These are phyloP conservation scores for Sparus aurata DNA, from an alignment of 2,797 vertebrate genomes.

Conservation along the genomic window DNA sequence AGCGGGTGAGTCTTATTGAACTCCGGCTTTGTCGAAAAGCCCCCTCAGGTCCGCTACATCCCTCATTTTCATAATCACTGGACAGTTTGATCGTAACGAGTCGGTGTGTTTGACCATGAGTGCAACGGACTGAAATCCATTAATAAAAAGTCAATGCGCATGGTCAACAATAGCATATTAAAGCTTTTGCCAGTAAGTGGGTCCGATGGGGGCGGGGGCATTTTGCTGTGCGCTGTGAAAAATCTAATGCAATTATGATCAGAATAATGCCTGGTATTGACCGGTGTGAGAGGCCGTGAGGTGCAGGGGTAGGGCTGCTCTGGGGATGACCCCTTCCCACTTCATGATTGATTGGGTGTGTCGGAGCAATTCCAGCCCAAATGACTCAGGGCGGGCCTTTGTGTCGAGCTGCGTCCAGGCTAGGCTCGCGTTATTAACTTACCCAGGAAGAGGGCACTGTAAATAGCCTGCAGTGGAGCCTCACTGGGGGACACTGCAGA, in stretches of 20 bases:
- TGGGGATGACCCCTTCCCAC: slow-evolving; percentile 75
- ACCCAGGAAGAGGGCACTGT: slow-evolving; percentile 79
- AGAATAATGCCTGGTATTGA: slow-evolving; percentile 78
- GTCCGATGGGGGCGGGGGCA: slow-evolving; percentile 37
- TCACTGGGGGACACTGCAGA: slow-evolving; percentile 75
- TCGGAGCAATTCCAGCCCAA: slow-evolving; percentile 77
- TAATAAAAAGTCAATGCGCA: slow-evolving; percentile 74
- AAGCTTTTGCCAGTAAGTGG: slow-evolving; percentile 72
- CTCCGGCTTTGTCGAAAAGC: slow-evolving; percentile 16
- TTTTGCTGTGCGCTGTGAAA: slow-evolving; percentile 65
- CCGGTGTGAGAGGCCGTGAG: slow-evolving; percentile 60
- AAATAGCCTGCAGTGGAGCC: slow-evolving; percentile 80
- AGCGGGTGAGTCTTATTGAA: slow-evolving; percentile 21
- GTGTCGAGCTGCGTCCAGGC: slow-evolving; percentile 69
- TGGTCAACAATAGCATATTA: slow-evolving; percentile 70
- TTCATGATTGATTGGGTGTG: slow-evolving; percentile 85
- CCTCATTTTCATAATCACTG: slow-evolving; percentile 60
- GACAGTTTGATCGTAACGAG: slow-evolving; percentile 49
- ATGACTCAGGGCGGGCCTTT: slow-evolving; percentile 76
- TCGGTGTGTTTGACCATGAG: slow-evolving; percentile 56
- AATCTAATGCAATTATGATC: slow-evolving; percentile 79
- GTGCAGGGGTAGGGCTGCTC: slow-evolving; percentile 71
- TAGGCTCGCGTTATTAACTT: slow-evolving; percentile 83
- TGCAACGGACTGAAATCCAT: slow-evolving; percentile 69
- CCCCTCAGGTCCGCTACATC: not conserved